phyloP scores from a whole-genome alignment of 2,113 vertebrate genomes.

The Athene noctua region DNA sequence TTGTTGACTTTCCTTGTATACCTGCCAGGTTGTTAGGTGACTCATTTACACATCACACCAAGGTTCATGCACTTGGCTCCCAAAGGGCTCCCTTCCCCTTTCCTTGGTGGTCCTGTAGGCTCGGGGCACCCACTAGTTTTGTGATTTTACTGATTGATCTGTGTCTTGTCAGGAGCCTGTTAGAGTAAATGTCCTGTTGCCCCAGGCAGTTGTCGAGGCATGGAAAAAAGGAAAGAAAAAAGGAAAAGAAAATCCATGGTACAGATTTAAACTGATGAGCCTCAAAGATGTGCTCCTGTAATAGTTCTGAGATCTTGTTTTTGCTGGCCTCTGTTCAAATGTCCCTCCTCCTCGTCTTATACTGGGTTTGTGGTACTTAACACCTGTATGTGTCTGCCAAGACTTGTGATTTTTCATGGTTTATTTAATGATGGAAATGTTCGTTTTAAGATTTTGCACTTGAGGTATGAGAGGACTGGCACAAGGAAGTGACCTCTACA shows the following conservation, averaged over 20 bases:
- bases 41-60: slow-evolving; percentile 35
- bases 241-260: neutral
- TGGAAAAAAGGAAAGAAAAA: neutral
- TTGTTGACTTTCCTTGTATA: slow-evolving; percentile 56
- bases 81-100: neutral
- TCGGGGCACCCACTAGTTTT: neutral
- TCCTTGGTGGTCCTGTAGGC: neutral
- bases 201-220: neutral
- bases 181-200: neutral
- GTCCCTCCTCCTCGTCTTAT: neutral
- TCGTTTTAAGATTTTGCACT: neutral
- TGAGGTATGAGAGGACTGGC: neutral
- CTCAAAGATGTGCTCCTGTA: neutral
- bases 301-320: neutral
- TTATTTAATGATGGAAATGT: neutral
- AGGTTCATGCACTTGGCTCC: slow-evolving; percentile 11
- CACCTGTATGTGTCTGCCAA: fast-evolving
- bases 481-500: neutral
- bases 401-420: neutral
- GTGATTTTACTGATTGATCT: neutral
- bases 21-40: slow-evolving; percentile 63
- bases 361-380: neutral
- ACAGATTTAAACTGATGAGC: neutral
- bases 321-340: neutral
- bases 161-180: neutral